Percentiles rank a stretch among this genome's conserved stretches.
These are phyloP conservation scores for Pygmarrhopalites habei DNA, from an alignment of 1,140 invertebrate genomes.

Conservation along the genomic window DNA sequence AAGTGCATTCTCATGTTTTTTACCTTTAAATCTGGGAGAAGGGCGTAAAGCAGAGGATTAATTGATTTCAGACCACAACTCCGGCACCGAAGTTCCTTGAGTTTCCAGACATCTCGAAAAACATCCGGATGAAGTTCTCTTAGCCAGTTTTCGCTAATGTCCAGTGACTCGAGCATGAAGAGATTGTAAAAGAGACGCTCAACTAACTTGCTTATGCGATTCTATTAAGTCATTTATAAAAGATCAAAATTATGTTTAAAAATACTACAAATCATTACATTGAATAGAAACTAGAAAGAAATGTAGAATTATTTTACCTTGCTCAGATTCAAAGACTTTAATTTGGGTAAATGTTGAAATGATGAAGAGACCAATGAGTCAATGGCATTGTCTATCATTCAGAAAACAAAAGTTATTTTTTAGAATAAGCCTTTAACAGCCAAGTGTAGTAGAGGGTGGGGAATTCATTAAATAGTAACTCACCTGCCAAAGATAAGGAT, in stretches of 20 bases:
- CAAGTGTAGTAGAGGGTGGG: too few relatives aligned
- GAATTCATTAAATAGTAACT: too few relatives aligned
- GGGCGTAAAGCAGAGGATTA: conserved; percentile 66
- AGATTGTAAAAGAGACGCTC: conserved; percentile 60
- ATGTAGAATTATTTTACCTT: too few relatives aligned
- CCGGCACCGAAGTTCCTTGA: conserved; percentile 60
- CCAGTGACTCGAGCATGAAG: conserved; percentile 57
- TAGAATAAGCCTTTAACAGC: too few relatives aligned
- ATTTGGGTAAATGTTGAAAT: conserved; percentile 58
- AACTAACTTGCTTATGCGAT: conserved; percentile 60
- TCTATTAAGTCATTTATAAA: too few relatives aligned
- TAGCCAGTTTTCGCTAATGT: conserved; percentile 66
- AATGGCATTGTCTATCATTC: conserved; percentile 50
- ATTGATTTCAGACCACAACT: conserved; percentile 60
- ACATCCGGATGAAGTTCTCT: conserved; percentile 63
- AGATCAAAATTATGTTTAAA: too few relatives aligned
- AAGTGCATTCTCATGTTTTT: too few relatives aligned
- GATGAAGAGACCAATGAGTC: conserved; percentile 56
- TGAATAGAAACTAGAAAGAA: too few relatives aligned
- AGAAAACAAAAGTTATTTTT: too few relatives aligned
- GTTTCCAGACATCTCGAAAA: conserved; percentile 61
- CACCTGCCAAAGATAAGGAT: conserved; percentile 47
- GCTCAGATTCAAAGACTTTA: conserved; percentile 60
- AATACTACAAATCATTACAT: too few relatives aligned
- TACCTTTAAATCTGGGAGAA: conserved; percentile 53